Evolutionary conservation across 1,140 invertebrate genomes (phyloP).

Genomic region (Drosophila miranda): DNA sequence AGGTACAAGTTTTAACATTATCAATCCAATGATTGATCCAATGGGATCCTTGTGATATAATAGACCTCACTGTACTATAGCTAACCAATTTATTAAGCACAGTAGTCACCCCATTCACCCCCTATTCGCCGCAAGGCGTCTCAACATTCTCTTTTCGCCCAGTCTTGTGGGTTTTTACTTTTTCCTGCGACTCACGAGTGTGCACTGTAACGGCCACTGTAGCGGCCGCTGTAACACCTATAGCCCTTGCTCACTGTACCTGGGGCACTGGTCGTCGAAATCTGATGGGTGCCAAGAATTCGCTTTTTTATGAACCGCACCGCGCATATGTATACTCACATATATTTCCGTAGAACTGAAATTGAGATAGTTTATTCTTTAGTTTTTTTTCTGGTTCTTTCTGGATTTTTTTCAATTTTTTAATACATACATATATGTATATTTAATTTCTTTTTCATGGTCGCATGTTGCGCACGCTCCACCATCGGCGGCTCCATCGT

Average conservation of each 20-base stretch:
- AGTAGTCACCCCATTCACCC: too few species aligned
- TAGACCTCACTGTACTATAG: too few species aligned
- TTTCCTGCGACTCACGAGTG: too few species aligned
- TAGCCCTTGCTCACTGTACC: slow-evolving; percentile 3
- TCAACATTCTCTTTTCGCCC: too few species aligned
- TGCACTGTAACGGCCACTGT: too few species aligned
- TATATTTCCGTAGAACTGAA: slow-evolving; percentile 10
- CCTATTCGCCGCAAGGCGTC: too few species aligned
- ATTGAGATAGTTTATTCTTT: slow-evolving; percentile 26
- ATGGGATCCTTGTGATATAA: too few species aligned
- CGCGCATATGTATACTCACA: neutral
- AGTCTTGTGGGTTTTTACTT: too few species aligned
- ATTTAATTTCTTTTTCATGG: slow-evolving; percentile 60
- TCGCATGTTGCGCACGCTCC: slow-evolving; percentile 51
- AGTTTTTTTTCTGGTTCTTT: slow-evolving; percentile 14
- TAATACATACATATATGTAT: slow-evolving; percentile 36
- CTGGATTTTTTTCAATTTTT: neutral
- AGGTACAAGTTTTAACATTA: too few species aligned
- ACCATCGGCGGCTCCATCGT: slow-evolving; percentile 4
- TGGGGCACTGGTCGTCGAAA: neutral
- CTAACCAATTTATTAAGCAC: too few species aligned
- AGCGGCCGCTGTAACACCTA: too few species aligned
- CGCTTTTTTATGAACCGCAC: slow-evolving; percentile 23
- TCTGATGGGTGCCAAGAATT: slow-evolving; percentile 25
- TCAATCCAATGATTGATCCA: too few species aligned